Percentiles rank a stretch among this genome's conserved stretches.
Conservation (phyloP, 1,140 invertebrate genomes). For the Anastatus disparis region DNA sequence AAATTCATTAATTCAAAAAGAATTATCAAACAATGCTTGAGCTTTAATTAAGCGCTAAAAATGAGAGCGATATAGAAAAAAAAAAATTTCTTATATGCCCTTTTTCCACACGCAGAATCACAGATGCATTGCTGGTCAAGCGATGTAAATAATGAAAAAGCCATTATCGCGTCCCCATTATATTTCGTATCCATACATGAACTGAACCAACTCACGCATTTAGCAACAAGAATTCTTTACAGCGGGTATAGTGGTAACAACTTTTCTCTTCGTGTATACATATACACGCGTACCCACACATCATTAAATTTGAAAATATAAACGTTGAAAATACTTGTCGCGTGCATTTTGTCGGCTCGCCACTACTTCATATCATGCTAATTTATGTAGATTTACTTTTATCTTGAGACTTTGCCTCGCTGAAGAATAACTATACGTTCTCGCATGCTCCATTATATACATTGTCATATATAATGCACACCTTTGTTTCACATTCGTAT, state of each 20-base stretch:
- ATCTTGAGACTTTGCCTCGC: background rate
- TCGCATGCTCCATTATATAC: too few species aligned
- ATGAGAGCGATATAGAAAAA: too few species aligned
- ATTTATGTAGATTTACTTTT: conserved; percentile 38
- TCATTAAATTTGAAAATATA: too few species aligned
- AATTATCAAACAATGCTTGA: too few species aligned
- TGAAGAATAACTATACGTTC: conserved; percentile 19
- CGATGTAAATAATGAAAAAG: too few species aligned
- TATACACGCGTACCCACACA: background rate
- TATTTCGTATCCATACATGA: too few species aligned
- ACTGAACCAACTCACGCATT: background rate
- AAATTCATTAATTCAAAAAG: too few species aligned
- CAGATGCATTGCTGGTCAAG: too few species aligned
- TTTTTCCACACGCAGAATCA: too few species aligned
- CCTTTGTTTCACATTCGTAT: too few species aligned
- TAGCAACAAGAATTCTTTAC: background rate
- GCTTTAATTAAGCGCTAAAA: too few species aligned
- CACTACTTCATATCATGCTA: conserved; percentile 20
- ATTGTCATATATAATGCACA: background rate
- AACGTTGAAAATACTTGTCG: conserved; percentile 2
- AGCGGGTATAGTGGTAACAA: background rate
- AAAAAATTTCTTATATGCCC: too few species aligned
- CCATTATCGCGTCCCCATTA: conserved; percentile 24
- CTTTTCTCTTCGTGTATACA: background rate
- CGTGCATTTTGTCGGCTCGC: conserved; percentile 11